These are phyloP conservation scores for Drosophila cardini DNA, from an alignment of 1,140 invertebrate genomes.

Conservation along the genomic window DNA sequence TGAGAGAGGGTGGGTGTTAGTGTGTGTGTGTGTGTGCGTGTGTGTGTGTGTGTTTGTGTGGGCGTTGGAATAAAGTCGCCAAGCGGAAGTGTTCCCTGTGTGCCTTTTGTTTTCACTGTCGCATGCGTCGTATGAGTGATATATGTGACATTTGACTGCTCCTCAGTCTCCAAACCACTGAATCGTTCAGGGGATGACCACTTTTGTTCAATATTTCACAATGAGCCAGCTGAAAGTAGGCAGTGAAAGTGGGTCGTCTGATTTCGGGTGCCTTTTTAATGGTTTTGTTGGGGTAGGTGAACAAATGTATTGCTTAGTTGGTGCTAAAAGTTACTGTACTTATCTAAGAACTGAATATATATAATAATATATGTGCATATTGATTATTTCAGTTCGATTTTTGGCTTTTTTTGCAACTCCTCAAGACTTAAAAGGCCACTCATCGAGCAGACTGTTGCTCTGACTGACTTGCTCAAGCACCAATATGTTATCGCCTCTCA, in stretches of 20 bases:
- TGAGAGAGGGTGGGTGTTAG: neutral
- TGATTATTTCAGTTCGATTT: slow-evolving; percentile 5
- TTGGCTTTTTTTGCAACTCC: slow-evolving; percentile 27
- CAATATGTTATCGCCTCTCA: slow-evolving; percentile 56
- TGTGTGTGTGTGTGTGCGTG: neutral
- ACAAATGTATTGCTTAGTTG: neutral
- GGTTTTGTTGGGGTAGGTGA: slow-evolving; percentile 56
- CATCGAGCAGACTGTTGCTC: slow-evolving; percentile 27
- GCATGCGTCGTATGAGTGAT: slow-evolving; percentile 55
- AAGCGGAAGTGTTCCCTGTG: slow-evolving; percentile 51
- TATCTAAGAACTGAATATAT: neutral
- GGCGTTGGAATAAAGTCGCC: slow-evolving; percentile 37
- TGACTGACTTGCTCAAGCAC: slow-evolving; percentile 56
- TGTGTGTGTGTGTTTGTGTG: slow-evolving; percentile 28
- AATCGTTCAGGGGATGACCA: slow-evolving; percentile 48
- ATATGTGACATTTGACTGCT: slow-evolving; percentile 55
- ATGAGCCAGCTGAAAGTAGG: slow-evolving; percentile 57
- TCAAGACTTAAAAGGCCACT: slow-evolving; percentile 45
- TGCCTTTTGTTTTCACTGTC: slow-evolving; percentile 47
- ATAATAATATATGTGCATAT: neutral
- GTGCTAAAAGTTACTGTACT: neutral
- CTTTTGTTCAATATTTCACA: slow-evolving; percentile 55
- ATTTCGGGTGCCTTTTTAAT: slow-evolving; percentile 8
- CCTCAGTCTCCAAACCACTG: slow-evolving; percentile 1
- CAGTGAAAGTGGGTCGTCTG: slow-evolving; percentile 57